A percentile compares a stretch with the other conserved stretches of the same genome.
These are phyloP conservation scores for Cheirogaleus medius DNA, from an alignment of 2,113 vertebrate genomes.

Conservation along the genomic window DNA sequence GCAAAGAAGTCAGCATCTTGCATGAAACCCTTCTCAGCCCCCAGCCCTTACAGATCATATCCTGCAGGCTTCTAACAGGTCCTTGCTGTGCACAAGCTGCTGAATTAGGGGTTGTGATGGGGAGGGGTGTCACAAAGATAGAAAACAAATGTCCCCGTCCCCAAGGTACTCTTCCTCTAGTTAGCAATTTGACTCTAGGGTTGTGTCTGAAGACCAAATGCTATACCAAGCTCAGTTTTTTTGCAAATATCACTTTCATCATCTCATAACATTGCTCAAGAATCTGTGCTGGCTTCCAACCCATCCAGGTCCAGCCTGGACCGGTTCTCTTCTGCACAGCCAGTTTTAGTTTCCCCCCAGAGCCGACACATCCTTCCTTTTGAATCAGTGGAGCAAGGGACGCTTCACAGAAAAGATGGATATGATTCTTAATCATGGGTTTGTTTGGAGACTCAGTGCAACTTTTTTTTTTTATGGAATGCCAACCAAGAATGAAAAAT, in stretches of 20 bases:
- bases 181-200: not conserved
- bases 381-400: not conserved
- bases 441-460: slow-evolving; percentile 37
- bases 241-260: not conserved
- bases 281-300: not conserved
- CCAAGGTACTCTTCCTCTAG: not conserved
- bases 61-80: not conserved
- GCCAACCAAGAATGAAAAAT: slow-evolving; percentile 57
- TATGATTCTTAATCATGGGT: slow-evolving; percentile 1
- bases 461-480: slow-evolving; percentile 44
- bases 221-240: not conserved
- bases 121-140: not conserved
- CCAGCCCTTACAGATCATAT: not conserved
- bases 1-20: not conserved
- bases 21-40: not conserved
- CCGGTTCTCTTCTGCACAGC: not conserved
- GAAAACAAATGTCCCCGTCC: not conserved
- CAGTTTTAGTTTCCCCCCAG: not conserved
- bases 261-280: not conserved
- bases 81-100: not conserved
- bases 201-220: not conserved
- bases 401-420: not conserved
- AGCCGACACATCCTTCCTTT: not conserved
- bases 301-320: not conserved
- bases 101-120: not conserved